A percentile compares a stretch with the other conserved stretches of the same genome.
phyloP scores from a whole-genome alignment of 1,140 invertebrate genomes.

The Pinna nobilis region DNA sequence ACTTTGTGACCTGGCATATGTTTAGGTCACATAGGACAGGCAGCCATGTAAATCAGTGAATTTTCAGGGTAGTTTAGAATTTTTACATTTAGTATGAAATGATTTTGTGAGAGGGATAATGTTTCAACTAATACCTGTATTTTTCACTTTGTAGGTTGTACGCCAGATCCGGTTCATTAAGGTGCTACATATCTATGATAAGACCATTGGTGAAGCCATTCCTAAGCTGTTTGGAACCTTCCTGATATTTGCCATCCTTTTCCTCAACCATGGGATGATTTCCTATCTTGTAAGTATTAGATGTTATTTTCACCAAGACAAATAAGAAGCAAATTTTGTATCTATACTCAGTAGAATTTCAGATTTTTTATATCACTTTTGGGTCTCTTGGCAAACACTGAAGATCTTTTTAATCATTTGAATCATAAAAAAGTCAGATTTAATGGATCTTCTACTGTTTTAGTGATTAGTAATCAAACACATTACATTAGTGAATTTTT shows the following conservation, averaged over 20 bases:
- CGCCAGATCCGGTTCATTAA: constrained; percentile 65
- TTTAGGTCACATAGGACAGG: background rate
- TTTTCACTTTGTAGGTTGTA: constrained; percentile 52
- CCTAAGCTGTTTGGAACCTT: constrained; percentile 49
- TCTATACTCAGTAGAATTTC: no score
- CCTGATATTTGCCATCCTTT: constrained; percentile 60
- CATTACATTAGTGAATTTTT: no score
- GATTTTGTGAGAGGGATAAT: no score
- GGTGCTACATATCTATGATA: constrained; percentile 58
- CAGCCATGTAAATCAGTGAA: no score
- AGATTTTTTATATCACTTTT: background rate
- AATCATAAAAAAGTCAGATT: no score
- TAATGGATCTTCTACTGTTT: no score
- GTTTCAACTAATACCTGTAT: background rate
- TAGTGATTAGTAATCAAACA: no score
- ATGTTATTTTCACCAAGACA: no score
- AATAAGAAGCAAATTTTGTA: no score
- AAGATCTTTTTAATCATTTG: background rate
- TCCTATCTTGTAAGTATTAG: constrained; percentile 67
- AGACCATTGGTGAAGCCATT: constrained; percentile 51
- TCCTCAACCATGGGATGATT: constrained; percentile 57
- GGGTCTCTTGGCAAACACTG: background rate
- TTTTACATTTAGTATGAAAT: no score
- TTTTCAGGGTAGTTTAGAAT: no score
- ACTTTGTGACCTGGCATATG: background rate